These are phyloP conservation scores for Calliphora vicina DNA, from an alignment of 1,140 invertebrate genomes.

Conservation along the genomic window DNA sequence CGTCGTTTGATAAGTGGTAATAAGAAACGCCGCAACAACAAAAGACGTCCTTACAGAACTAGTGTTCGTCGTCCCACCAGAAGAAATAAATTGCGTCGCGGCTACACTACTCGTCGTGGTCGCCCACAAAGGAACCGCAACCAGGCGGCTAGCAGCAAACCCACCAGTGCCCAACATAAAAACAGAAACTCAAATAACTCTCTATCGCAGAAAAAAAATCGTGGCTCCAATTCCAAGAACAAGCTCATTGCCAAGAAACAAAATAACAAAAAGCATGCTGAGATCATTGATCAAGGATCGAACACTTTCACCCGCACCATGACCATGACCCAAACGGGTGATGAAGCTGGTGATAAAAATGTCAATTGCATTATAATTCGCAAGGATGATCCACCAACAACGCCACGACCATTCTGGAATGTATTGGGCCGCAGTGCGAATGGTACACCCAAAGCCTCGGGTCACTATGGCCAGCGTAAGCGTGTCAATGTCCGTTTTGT, in stretches of 20 bases:
- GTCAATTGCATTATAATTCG: slow-evolving; percentile 60
- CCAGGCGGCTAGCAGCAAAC: neutral
- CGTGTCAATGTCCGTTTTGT: slow-evolving; percentile 50
- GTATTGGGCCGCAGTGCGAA: slow-evolving; percentile 49
- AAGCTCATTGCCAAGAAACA: neutral
- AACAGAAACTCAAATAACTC: neutral
- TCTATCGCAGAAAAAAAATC: neutral
- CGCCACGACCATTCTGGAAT: slow-evolving; percentile 58
- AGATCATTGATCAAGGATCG: neutral
- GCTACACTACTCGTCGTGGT: neutral
- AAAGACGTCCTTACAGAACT: neutral
- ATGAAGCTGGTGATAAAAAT: slow-evolving; percentile 44
- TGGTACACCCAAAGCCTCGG: slow-evolving; percentile 25
- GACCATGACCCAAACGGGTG: slow-evolving; percentile 39
- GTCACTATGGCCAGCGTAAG: slow-evolving; percentile 52
- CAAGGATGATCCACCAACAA: slow-evolving; percentile 52
- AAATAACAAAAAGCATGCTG: neutral
- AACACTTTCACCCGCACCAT: slow-evolving; percentile 30
- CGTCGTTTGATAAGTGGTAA: neutral
- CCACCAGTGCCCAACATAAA: neutral
- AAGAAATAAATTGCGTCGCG: neutral
- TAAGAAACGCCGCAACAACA: neutral
- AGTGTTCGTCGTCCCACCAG: neutral
- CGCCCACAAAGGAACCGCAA: neutral
- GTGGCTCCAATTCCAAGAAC: neutral